phyloP scores from a whole-genome alignment of 1,140 invertebrate genomes.

The Calycopis cecrops region DNA sequence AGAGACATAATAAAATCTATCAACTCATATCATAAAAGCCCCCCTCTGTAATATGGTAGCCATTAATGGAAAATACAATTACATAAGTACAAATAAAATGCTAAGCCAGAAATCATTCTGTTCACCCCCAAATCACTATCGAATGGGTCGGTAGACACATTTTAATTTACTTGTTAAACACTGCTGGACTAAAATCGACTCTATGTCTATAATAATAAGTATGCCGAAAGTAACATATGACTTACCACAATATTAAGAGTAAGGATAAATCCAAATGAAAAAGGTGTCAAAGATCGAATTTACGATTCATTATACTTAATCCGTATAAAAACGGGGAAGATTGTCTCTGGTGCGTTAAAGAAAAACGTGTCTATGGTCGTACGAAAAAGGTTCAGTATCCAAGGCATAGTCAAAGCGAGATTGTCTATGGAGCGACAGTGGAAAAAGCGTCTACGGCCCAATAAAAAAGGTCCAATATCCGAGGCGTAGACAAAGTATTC shows the following conservation, averaged over 20 bases:
- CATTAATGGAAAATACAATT: slow-evolving; percentile 48
- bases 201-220: slow-evolving; percentile 19
- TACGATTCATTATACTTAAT: slow-evolving; percentile 74
- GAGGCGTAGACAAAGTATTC: slow-evolving; percentile 25
- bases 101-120: slow-evolving; percentile 19
- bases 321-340: slow-evolving; percentile 56
- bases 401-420: slow-evolving; percentile 19
- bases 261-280: slow-evolving; percentile 66
- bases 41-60: slow-evolving; percentile 45
- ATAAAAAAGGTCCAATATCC: slow-evolving; percentile 28
- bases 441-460: slow-evolving; percentile 20
- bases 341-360: neutral
- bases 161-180: slow-evolving; percentile 44
- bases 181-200: slow-evolving; percentile 20
- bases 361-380: slow-evolving; percentile 19
- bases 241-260: slow-evolving; percentile 50
- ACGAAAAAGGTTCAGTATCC: slow-evolving; percentile 27
- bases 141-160: slow-evolving; percentile 39
- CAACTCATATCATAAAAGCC: slow-evolving; percentile 7
- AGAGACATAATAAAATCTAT: slow-evolving; percentile 23
- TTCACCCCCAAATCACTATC: slow-evolving; percentile 46
- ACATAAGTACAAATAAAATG: slow-evolving; percentile 48
- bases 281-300: slow-evolving; percentile 75
- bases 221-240: slow-evolving; percentile 11
- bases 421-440: neutral